These are phyloP conservation scores for Colaptes auratus DNA, from an alignment of 2,113 vertebrate species.

Conservation along the genomic window DNA sequence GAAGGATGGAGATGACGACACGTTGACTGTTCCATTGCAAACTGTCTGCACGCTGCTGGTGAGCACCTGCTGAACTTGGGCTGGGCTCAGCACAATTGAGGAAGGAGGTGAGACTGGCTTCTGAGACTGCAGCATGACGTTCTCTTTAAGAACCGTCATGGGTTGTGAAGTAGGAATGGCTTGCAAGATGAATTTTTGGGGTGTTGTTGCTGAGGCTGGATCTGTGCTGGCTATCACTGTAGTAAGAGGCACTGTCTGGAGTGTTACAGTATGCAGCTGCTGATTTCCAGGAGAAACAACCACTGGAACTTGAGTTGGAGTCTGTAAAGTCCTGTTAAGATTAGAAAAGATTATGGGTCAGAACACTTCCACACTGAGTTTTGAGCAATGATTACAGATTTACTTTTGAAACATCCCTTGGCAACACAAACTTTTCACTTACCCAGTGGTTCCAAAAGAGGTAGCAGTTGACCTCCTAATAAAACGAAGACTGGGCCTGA, in stretches of 20 bases:
- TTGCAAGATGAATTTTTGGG: slow-evolving; percentile 86
- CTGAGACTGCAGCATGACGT: slow-evolving; percentile 76
- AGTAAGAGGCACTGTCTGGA: slow-evolving; percentile 86
- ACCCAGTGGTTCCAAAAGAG: not conserved
- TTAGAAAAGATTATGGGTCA: slow-evolving; percentile 39
- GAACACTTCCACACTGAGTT: not conserved
- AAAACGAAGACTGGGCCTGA: not conserved
- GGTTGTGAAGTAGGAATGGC: slow-evolving; percentile 83
- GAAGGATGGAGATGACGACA: slow-evolving; percentile 74
- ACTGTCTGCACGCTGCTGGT: slow-evolving; percentile 75
- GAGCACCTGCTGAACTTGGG: slow-evolving; percentile 79
- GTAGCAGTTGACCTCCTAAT: not conserved
- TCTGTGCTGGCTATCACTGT: slow-evolving; percentile 85
- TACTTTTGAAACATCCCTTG: not conserved
- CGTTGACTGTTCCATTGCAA: slow-evolving; percentile 75
- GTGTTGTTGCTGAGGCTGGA: slow-evolving; percentile 62
- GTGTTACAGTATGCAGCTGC: slow-evolving; percentile 81
- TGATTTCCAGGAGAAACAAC: slow-evolving; percentile 82
- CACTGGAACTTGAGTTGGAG: slow-evolving; percentile 81
- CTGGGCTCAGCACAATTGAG: slow-evolving; percentile 74
- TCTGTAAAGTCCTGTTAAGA: slow-evolving; percentile 76
- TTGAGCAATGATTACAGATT: not conserved
- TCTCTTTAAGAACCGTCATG: slow-evolving; percentile 85
- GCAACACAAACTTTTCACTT: not conserved
- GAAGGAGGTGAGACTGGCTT: slow-evolving; percentile 76